A percentile compares a stretch with the other conserved stretches of the same genome.
These are phyloP conservation scores for Oreamnos americanus DNA, from an alignment of 2,113 vertebrate genomes.

Conservation along the genomic window DNA sequence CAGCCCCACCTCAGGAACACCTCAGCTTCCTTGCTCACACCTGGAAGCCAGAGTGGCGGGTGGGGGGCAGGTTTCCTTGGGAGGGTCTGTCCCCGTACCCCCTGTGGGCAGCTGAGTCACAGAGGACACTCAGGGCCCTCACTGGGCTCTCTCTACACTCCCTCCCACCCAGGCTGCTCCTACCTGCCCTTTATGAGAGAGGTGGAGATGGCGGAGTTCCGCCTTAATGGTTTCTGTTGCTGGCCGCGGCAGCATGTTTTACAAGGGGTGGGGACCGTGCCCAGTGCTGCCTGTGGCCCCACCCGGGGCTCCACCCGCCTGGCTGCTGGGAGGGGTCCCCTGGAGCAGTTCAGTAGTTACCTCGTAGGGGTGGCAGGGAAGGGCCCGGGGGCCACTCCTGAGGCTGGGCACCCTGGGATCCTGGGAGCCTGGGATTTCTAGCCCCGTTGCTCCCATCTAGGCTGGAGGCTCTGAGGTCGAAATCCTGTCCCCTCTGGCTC, in stretches of 20 bases:
- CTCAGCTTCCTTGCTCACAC: background rate
- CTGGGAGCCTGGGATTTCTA: background rate
- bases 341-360: slow-evolving; percentile 82
- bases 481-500: background rate
- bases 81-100: slow-evolving; percentile 56
- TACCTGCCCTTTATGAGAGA: slow-evolving; percentile 79
- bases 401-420: background rate
- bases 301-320: slow-evolving; percentile 81
- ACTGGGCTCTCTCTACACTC: slow-evolving; percentile 44
- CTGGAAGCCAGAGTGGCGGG: background rate
- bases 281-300: slow-evolving; percentile 81
- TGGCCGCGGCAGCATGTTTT: slow-evolving; percentile 86
- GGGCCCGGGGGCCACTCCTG: slow-evolving; percentile 27
- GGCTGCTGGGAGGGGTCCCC: slow-evolving; percentile 84
- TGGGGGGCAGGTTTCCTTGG: background rate
- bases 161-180: slow-evolving; percentile 65
- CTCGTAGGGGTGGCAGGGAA: slow-evolving; percentile 45
- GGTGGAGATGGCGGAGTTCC: slow-evolving; percentile 81
- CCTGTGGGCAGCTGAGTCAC: slow-evolving; percentile 75
- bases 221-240: slow-evolving; percentile 88
- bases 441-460: background rate
- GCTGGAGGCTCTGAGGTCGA: background rate
- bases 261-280: slow-evolving; percentile 82
- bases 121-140: slow-evolving; percentile 39
- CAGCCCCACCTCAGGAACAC: background rate